Conservation (phyloP, 2,888 invertebrate species). For the Andrena trimmerana region DNA sequence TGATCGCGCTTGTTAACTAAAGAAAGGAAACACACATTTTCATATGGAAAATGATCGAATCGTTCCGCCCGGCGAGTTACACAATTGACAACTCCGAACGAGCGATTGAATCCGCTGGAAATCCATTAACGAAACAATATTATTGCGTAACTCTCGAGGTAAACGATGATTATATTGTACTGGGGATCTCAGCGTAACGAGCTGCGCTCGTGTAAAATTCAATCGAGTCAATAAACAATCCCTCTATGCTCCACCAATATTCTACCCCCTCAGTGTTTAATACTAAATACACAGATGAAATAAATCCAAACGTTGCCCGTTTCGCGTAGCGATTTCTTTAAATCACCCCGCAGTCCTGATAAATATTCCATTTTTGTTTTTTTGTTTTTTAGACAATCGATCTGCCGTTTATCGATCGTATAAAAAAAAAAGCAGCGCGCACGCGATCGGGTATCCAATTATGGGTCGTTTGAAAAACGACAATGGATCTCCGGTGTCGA, state of each 20-base stretch:
- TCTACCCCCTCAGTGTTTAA: not conserved
- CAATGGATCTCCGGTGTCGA: not conserved
- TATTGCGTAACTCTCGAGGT: conserved; percentile 5
- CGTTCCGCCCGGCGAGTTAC: not conserved
- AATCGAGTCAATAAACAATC: conserved; percentile 29
- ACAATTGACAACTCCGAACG: too few species aligned
- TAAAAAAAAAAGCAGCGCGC: not conserved
- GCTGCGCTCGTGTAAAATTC: conserved; percentile 11
- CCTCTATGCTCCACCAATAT: not conserved
- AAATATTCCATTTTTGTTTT: too few species aligned
- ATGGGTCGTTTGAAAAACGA: conserved; percentile 5
- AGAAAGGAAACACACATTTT: not conserved
- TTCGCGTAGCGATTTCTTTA: not conserved
- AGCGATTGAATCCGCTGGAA: conserved; percentile 1
- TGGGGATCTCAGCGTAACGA: conserved; percentile 11
- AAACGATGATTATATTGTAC: conserved; percentile 19
- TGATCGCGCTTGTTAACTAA: too few species aligned
- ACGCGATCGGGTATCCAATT: conserved; percentile 9
- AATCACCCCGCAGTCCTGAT: not conserved
- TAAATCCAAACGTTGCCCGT: too few species aligned
- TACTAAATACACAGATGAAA: not conserved
- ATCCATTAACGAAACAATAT: conserved; percentile 29
- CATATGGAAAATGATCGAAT: not conserved
- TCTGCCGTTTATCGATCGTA: not conserved
- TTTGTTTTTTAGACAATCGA: too few species aligned